Evolutionary conservation across 2,888 invertebrate species (phyloP).

Genomic region (Amphipoea lucens): DNA sequence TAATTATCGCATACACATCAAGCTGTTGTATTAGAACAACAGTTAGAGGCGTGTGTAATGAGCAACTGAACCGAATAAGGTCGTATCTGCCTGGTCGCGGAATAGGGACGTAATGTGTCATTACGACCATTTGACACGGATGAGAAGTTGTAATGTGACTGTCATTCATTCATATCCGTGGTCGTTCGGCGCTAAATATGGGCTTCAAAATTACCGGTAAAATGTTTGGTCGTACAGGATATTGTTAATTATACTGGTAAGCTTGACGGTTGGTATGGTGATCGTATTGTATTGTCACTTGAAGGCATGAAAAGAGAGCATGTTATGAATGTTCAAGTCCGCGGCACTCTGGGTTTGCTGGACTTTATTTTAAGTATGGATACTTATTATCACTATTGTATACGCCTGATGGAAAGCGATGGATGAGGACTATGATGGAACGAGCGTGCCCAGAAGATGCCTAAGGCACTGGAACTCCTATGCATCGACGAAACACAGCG

Average conservation of each 20-base stretch:
- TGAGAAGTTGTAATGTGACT: conserved; percentile 14
- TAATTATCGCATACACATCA: conserved; percentile 63
- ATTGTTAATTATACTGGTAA: background rate
- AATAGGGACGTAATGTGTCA: conserved; percentile 38
- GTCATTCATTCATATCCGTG: conserved; percentile 9
- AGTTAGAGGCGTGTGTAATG: conserved; percentile 49
- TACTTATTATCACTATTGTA: background rate
- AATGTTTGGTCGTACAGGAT: background rate
- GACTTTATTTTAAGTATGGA: background rate
- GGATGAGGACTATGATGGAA: too few species aligned
- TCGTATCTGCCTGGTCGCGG: conserved; percentile 7
- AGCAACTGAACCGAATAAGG: conserved; percentile 46
- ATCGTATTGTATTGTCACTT: background rate
- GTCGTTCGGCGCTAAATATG: background rate
- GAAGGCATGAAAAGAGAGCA: background rate
- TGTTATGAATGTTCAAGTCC: background rate
- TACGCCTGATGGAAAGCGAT: too few species aligned
- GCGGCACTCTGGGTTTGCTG: background rate
- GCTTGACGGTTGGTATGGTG: background rate
- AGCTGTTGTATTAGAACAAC: conserved; percentile 56
- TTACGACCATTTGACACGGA: conserved; percentile 16
- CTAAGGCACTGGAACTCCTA: too few species aligned
- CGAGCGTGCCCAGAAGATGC: too few species aligned
- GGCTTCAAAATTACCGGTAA: conserved; percentile 4
- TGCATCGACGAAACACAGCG: too few species aligned